These are phyloP conservation scores for Sciurus vulgaris DNA, from an alignment of 2,797 vertebrate genomes.

Conservation along the genomic window DNA sequence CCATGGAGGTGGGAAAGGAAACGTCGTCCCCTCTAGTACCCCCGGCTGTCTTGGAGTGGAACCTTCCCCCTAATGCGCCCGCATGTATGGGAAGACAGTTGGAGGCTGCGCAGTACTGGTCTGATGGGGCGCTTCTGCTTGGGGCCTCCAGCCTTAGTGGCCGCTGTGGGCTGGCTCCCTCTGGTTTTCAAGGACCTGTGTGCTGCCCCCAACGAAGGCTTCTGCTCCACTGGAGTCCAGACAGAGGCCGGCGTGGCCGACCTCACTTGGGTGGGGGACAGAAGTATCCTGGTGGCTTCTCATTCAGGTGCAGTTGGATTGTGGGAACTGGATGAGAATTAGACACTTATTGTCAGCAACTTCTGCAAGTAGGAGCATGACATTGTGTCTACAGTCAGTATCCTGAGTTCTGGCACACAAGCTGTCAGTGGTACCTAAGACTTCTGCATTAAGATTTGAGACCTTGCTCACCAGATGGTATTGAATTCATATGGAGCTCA, in stretches of 20 bases:
- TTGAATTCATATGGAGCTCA: slow-evolving; percentile 92
- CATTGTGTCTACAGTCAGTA: slow-evolving; percentile 91
- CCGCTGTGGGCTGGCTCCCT: slow-evolving; percentile 96
- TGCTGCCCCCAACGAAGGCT: slow-evolving; percentile 94
- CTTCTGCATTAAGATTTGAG: slow-evolving; percentile 97
- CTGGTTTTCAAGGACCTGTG: slow-evolving; percentile 95
- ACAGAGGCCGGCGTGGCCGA: slow-evolving; percentile 95
- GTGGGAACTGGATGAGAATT: slow-evolving; percentile 96
- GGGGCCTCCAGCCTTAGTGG: slow-evolving; percentile 94
- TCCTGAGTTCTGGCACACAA: slow-evolving; percentile 86
- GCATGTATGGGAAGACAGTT: slow-evolving; percentile 97
- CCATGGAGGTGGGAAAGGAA: slow-evolving; percentile 73
- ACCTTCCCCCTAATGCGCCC: slow-evolving; percentile 94
- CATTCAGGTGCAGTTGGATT: slow-evolving; percentile 96
- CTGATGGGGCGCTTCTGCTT: slow-evolving; percentile 94
- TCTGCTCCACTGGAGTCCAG: slow-evolving; percentile 96
- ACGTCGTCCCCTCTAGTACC: not conserved
- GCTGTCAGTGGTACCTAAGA: slow-evolving; percentile 94
- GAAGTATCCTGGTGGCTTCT: slow-evolving; percentile 92
- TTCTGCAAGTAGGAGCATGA: slow-evolving; percentile 96
- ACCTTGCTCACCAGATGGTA: slow-evolving; percentile 92
- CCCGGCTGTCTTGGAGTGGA: slow-evolving; percentile 89
- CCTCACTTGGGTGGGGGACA: slow-evolving; percentile 93
- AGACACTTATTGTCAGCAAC: slow-evolving; percentile 94
- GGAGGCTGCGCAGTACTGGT: slow-evolving; percentile 92